Evolutionary conservation across 1,140 invertebrate genomes (phyloP).

Genomic region (Spodoptera frugiperda): DNA sequence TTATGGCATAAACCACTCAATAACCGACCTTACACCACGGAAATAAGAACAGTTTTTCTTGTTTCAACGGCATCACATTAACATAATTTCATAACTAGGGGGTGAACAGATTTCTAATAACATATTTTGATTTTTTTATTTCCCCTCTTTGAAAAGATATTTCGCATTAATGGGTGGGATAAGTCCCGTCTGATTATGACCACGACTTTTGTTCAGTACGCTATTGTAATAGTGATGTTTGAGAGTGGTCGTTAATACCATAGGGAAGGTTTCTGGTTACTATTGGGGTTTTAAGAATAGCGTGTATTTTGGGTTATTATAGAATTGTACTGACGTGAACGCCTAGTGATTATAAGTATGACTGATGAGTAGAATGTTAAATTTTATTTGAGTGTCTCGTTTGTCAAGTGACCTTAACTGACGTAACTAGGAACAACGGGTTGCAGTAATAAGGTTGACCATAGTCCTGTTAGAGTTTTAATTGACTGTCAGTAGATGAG

Average conservation of each 20-base stretch:
- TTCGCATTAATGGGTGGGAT: constrained; percentile 58
- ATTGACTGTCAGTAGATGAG: too few relatives aligned
- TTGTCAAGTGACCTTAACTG: too few relatives aligned
- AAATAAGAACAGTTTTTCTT: constrained; percentile 54
- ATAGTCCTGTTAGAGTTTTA: too few relatives aligned
- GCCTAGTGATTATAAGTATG: not conserved
- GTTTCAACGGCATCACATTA: constrained; percentile 61
- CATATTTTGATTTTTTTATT: constrained; percentile 79
- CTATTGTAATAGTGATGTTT: constrained; percentile 39
- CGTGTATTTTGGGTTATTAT: constrained; percentile 3
- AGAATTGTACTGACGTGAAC: not conserved
- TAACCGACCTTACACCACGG: constrained; percentile 54
- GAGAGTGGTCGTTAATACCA: constrained; percentile 42
- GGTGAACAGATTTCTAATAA: constrained; percentile 74
- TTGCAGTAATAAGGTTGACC: too few relatives aligned
- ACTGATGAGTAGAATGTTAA: not conserved
- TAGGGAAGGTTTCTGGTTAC: constrained; percentile 43
- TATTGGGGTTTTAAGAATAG: constrained; percentile 8
- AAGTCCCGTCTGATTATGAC: constrained; percentile 48
- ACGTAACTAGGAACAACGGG: too few relatives aligned
- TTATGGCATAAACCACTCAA: constrained; percentile 46
- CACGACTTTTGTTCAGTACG: constrained; percentile 35
- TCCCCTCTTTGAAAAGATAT: constrained; percentile 60
- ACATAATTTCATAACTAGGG: constrained; percentile 80
- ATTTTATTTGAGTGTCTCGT: not conserved